phyloP scores from a whole-genome alignment of 2,888 invertebrate species.

The Polyommatus iphigenia region DNA sequence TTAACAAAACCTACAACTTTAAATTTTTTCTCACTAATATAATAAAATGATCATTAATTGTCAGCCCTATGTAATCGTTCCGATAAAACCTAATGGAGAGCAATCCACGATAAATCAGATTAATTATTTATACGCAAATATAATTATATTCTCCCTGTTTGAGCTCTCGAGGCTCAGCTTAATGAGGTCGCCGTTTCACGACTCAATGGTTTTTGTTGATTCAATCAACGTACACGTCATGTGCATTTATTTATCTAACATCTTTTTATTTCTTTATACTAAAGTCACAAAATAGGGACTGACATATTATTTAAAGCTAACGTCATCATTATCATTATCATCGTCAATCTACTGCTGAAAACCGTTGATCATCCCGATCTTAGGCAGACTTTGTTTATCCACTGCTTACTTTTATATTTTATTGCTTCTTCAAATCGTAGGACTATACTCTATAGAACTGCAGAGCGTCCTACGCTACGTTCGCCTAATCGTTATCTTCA shows the following conservation, averaged over 20 bases:
- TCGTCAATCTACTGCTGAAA: too few species aligned
- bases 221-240: conserved; percentile 4
- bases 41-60: neutral
- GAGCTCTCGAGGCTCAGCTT: conserved; percentile 3
- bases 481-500: too few species aligned
- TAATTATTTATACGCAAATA: conserved; percentile 25
- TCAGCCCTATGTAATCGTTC: neutral
- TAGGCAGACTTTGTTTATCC: neutral
- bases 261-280: neutral
- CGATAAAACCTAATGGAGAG: conserved; percentile 20
- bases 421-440: too few species aligned
- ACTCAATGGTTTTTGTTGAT: conserved; percentile 15
- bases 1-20: neutral
- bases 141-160: conserved; percentile 19
- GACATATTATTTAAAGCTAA: neutral
- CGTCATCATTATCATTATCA: neutral
- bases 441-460: too few species aligned
- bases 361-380: neutral
- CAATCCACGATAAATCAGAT: conserved; percentile 26
- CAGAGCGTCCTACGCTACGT: too few species aligned
- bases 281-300: neutral
- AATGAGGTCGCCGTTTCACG: neutral
- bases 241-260: neutral
- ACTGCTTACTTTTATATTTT: neutral
- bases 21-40: neutral